Evolutionary conservation across 2,888 invertebrate genomes (phyloP).

Genomic region (Theodoxus fluviatilis): DNA sequence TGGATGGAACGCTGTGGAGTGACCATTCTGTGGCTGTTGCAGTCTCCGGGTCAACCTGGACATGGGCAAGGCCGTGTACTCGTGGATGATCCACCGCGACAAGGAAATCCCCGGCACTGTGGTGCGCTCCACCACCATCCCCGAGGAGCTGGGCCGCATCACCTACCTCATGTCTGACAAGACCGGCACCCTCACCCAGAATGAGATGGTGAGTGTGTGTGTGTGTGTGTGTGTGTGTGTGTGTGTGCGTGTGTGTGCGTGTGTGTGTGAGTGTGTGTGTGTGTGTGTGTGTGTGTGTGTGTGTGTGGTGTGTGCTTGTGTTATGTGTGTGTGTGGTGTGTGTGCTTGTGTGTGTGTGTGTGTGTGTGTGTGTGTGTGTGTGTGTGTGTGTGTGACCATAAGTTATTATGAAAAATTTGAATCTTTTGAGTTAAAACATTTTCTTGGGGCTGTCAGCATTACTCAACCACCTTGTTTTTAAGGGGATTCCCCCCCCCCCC

Average conservation of each 20-base stretch:
- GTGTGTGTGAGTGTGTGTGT: not conserved
- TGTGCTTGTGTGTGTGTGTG: not conserved
- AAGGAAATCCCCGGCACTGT: conserved; percentile 91
- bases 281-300: conserved; percentile 15
- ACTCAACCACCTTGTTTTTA: not conserved
- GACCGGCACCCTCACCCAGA: conserved; percentile 97
- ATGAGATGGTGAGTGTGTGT: conserved; percentile 84
- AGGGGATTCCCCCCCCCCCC: too few relatives aligned
- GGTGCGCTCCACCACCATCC: conserved; percentile 96
- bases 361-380: not conserved
- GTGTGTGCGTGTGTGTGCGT: not conserved
- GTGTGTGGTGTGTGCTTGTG: not conserved
- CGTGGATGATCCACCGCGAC: conserved; percentile 95
- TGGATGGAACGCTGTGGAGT: too few relatives aligned
- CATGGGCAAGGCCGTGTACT: conserved; percentile 97
- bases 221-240: too few relatives aligned
- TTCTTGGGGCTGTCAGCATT: not conserved
- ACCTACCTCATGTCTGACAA: conserved; percentile 97
- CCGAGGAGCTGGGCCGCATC: conserved; percentile 95
- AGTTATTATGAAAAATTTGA: not conserved
- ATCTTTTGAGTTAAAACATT: not conserved
- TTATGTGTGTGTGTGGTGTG: not conserved
- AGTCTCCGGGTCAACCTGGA: conserved; percentile 97
- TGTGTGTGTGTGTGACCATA: not conserved
- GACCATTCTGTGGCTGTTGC: conserved; percentile 31